Percentiles rank a stretch among this genome's conserved stretches.
These are phyloP conservation scores for Moxostoma hubbsi DNA, from an alignment of 2,797 vertebrate species.

Conservation along the genomic window DNA sequence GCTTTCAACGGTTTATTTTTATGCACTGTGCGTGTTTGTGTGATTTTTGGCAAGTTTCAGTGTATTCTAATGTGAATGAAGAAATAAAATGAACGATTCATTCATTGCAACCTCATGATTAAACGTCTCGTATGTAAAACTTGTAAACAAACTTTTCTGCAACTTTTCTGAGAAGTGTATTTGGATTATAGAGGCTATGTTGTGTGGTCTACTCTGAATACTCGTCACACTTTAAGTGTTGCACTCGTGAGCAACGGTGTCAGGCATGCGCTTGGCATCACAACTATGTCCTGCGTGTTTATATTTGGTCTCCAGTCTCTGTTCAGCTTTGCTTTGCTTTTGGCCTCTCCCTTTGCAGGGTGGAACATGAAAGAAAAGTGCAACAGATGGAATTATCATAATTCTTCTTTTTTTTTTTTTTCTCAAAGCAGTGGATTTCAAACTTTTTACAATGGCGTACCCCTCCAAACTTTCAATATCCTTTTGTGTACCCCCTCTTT, in stretches of 20 bases:
- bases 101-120: not conserved
- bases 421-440: too few relatives aligned
- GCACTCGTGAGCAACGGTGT: slow-evolving; percentile 37
- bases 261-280: slow-evolving; percentile 39
- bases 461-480: too few relatives aligned
- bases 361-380: slow-evolving; percentile 26
- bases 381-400: slow-evolving; percentile 25
- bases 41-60: slow-evolving; percentile 36
- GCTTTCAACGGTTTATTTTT: slow-evolving; percentile 35
- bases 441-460: too few relatives aligned
- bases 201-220: slow-evolving; percentile 20
- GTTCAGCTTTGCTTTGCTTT: slow-evolving; percentile 27
- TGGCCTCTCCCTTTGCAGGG: slow-evolving; percentile 27
- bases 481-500: too few relatives aligned
- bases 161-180: not conserved
- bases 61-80: not conserved
- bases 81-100: slow-evolving; percentile 16
- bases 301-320: slow-evolving; percentile 49
- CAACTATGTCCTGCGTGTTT: slow-evolving; percentile 41
- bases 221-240: slow-evolving; percentile 27
- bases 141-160: too few relatives aligned
- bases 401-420: too few relatives aligned
- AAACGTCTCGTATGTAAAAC: too few relatives aligned
- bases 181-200: slow-evolving; percentile 24
- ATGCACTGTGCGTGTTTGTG: slow-evolving; percentile 19